Conservation (phyloP, 2,797 vertebrate species). For the Lepus oiostolus region DNA sequence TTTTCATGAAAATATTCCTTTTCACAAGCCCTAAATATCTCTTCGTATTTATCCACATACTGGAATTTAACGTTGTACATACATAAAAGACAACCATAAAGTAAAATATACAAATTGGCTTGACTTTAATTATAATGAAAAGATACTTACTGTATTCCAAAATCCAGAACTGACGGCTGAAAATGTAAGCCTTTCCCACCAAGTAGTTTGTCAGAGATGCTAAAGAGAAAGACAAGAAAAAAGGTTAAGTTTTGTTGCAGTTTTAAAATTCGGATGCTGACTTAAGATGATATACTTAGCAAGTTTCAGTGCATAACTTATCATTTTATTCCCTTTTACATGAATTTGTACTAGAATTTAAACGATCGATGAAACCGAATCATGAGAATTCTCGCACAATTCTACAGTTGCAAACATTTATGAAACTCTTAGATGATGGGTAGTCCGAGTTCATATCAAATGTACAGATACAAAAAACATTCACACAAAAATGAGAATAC, state of each 20-base stretch:
- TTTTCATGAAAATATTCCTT: constrained; percentile 59
- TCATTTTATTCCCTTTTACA: neutral
- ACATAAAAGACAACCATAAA: neutral
- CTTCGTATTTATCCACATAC: neutral
- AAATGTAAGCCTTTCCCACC: constrained; percentile 94
- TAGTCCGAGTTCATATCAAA: constrained; percentile 17
- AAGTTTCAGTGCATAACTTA: neutral
- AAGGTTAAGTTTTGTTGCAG: constrained; percentile 60
- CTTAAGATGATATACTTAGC: neutral
- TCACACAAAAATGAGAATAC: neutral
- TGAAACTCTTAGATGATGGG: neutral
- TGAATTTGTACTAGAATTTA: neutral
- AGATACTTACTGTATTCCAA: constrained; percentile 96
- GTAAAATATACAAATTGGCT: neutral
- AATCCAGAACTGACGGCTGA: constrained; percentile 95
- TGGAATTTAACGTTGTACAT: neutral
- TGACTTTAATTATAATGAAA: constrained; percentile 46
- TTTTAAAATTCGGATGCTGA: constrained; percentile 27
- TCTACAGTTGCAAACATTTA: constrained; percentile 44
- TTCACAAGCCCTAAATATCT: constrained; percentile 29
- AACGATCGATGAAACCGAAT: neutral
- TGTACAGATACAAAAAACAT: neutral
- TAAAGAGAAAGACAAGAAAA: constrained; percentile 84
- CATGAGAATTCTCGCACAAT: constrained; percentile 1
- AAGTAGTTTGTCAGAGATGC: constrained; percentile 93